Conservation (phyloP, 2,113 vertebrate species). For the Apeltes quadracus region DNA sequence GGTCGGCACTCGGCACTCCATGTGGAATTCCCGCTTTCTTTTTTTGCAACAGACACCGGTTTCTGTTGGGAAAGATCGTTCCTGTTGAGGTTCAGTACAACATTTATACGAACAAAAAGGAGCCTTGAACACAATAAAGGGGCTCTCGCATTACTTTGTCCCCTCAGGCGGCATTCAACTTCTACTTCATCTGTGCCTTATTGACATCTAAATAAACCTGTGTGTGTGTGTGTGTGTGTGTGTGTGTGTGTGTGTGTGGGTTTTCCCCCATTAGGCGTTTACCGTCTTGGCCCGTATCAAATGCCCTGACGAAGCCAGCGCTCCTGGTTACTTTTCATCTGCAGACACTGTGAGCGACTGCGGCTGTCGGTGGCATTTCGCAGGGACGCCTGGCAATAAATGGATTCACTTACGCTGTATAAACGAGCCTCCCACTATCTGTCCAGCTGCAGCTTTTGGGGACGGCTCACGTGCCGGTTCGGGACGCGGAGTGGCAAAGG, state of each 20-base stretch:
- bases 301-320: not conserved
- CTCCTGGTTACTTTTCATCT: not conserved
- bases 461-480: conserved; percentile 19
- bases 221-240: too few species aligned
- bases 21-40: conserved; percentile 24
- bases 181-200: conserved; percentile 16
- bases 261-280: conserved; percentile 10
- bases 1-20: too few species aligned
- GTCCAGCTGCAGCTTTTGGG: conserved; percentile 32
- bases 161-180: not conserved
- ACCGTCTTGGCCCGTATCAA: conserved; percentile 11
- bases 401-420: conserved; percentile 20
- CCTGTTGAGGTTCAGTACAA: not conserved
- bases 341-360: not conserved
- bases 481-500: conserved; percentile 37
- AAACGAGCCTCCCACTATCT: conserved; percentile 6
- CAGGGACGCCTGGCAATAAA: conserved; percentile 24
- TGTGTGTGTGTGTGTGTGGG: not conserved
- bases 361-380: conserved; percentile 20
- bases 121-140: too few species aligned
- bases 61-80: not conserved
- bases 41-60: conserved; percentile 8
- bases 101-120: not conserved
- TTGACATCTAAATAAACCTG: conserved; percentile 24
- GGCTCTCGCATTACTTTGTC: not conserved